Evolutionary conservation across 2,888 invertebrate species (phyloP).

Genomic region (Macropis europaea): DNA sequence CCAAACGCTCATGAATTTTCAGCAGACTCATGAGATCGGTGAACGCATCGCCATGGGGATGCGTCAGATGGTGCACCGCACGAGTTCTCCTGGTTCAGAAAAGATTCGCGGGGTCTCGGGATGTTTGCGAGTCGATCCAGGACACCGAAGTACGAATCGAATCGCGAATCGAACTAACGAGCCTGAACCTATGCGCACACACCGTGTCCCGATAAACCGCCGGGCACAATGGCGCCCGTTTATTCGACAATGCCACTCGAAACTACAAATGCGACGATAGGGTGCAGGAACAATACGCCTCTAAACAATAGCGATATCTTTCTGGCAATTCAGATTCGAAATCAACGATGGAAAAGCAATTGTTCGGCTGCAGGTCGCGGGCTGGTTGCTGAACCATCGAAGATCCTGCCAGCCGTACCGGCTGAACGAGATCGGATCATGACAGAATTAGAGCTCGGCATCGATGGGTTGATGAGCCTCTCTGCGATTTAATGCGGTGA

Average conservation of each 20-base stretch:
- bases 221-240: conserved; percentile 70
- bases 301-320: conserved; percentile 73
- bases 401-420: background rate
- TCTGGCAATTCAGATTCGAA: conserved; percentile 70
- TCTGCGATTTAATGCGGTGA: background rate
- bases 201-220: conserved; percentile 61
- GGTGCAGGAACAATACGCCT: conserved; percentile 66
- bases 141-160: conserved; percentile 43
- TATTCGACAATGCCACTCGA: conserved; percentile 74
- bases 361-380: conserved; percentile 53
- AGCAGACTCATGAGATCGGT: too few relatives aligned
- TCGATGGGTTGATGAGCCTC: conserved; percentile 1
- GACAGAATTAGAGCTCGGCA: background rate
- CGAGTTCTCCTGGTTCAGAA: too few relatives aligned
- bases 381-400: background rate
- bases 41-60: too few relatives aligned
- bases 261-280: conserved; percentile 68
- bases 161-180: conserved; percentile 54
- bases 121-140: conserved; percentile 3
- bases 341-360: conserved; percentile 70
- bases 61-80: too few relatives aligned
- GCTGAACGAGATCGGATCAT: background rate
- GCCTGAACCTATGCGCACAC: conserved; percentile 53
- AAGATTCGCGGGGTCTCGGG: background rate
- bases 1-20: too few relatives aligned